Conservation (phyloP, 1,140 invertebrate species). For the Drosophila sproati region DNA sequence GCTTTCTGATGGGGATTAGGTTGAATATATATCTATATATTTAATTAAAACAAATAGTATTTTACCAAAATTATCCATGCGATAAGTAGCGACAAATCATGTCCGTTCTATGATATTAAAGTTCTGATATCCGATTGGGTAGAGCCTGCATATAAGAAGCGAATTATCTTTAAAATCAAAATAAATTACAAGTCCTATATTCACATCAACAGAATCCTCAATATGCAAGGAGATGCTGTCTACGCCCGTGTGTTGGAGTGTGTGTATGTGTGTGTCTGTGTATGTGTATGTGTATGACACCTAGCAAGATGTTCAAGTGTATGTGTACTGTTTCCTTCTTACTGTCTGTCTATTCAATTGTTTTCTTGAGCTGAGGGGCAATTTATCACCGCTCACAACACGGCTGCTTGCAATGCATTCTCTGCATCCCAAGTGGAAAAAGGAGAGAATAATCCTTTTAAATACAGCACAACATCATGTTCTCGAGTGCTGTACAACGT, state of each 20-base stretch:
- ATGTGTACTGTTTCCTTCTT: slow-evolving; percentile 17
- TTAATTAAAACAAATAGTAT: too few relatives aligned
- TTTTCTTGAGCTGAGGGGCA: slow-evolving; percentile 73
- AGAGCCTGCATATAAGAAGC: too few relatives aligned
- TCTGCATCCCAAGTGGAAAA: slow-evolving; percentile 54
- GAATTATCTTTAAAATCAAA: too few relatives aligned
- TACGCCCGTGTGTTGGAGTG: slow-evolving; percentile 10
- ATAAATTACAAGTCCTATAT: too few relatives aligned
- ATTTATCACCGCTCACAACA: slow-evolving; percentile 66
- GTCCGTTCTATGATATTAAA: too few relatives aligned
- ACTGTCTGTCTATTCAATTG: slow-evolving; percentile 65
- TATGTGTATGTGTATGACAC: slow-evolving; percentile 21
- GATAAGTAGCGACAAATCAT: too few relatives aligned
- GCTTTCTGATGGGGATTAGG: too few relatives aligned
- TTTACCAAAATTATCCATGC: too few relatives aligned
- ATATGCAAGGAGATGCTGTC: neutral
- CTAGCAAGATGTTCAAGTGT: slow-evolving; percentile 35
- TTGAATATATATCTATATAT: too few relatives aligned
- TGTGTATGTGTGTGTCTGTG: slow-evolving; percentile 7
- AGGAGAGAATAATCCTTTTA: slow-evolving; percentile 79
- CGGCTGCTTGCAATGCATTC: slow-evolving; percentile 78
- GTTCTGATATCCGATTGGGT: too few relatives aligned
- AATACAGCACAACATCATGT: slow-evolving; percentile 64
- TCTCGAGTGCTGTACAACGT: slow-evolving; percentile 14
- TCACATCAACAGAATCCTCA: too few relatives aligned